Evolutionary conservation across 92 coral and sea anemone genomes (phyloP).

Genomic region (Metridium senile): DNA sequence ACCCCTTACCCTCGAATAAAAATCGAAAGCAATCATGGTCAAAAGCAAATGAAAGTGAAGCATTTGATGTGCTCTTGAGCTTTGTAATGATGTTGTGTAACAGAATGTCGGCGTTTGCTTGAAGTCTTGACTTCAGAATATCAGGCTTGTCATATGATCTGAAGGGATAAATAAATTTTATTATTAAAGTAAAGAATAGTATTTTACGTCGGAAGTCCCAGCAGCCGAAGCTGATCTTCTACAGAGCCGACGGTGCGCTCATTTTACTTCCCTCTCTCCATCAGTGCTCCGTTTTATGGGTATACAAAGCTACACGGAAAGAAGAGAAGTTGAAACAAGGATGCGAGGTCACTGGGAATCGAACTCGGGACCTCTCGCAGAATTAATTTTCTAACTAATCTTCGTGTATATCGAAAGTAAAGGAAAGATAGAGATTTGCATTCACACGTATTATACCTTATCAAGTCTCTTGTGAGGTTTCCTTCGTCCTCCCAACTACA

Average conservation of each 20-base stretch:
- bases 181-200: too few species aligned
- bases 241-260: too few species aligned
- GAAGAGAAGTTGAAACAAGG: background rate
- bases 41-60: constrained; percentile 28
- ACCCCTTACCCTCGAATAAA: constrained; percentile 55
- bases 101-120: background rate
- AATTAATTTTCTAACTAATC: too few species aligned
- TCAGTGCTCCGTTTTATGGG: too few species aligned
- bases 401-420: too few species aligned
- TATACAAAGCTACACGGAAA: too few species aligned
- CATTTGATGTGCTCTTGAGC: constrained; percentile 5
- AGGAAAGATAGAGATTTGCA: background rate
- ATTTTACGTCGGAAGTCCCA: too few species aligned
- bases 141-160: constrained; percentile 1
- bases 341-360: too few species aligned
- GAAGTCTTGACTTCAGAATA: constrained; percentile 1
- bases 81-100: constrained; percentile 7
- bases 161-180: background rate
- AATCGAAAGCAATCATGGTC: constrained; percentile 66
- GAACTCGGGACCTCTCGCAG: too few species aligned
- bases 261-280: background rate
- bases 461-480: constrained; percentile 10
- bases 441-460: background rate
- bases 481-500: constrained; percentile 26
- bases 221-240: too few species aligned